A percentile compares a stretch with the other conserved stretches of the same genome.
Evolutionary conservation across 2,888 invertebrate species (phyloP).

Genomic region (Autographa pulchrina): DNA sequence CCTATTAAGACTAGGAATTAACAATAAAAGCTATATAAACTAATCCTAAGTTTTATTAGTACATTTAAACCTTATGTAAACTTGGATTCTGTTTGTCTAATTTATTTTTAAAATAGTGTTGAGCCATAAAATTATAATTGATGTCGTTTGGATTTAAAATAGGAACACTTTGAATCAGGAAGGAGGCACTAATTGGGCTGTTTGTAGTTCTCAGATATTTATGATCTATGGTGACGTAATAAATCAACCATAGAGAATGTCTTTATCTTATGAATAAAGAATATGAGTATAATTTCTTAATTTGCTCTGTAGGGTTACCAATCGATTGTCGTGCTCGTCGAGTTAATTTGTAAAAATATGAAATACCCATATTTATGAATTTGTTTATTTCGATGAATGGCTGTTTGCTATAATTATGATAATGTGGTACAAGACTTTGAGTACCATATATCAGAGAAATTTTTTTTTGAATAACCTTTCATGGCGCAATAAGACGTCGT

Average conservation of each 20-base stretch:
- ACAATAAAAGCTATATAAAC: conserved; percentile 18
- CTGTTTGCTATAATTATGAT: too few species aligned
- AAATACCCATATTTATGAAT: too few species aligned
- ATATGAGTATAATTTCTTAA: too few species aligned
- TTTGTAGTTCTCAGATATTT: conserved; percentile 21
- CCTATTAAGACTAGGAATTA: not conserved
- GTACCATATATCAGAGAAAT: too few species aligned
- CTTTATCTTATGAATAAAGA: not conserved
- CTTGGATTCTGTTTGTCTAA: conserved; percentile 11
- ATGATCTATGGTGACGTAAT: conserved; percentile 11
- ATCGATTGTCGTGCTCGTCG: too few species aligned
- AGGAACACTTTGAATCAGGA: conserved; percentile 6
- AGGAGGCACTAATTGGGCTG: conserved; percentile 16
- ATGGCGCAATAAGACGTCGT: too few species aligned
- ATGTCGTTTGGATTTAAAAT: conserved; percentile 28
- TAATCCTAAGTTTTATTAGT: conserved; percentile 7
- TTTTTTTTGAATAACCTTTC: too few species aligned
- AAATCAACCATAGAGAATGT: conserved; percentile 4
- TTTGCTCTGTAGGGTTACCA: too few species aligned
- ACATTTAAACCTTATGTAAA: too few species aligned
- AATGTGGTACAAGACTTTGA: too few species aligned
- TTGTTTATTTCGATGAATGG: too few species aligned
- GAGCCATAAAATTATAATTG: conserved; percentile 33
- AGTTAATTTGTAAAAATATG: too few species aligned
- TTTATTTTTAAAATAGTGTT: conserved; percentile 30